Conservation (phyloP, 2,888 invertebrate species). For the Eilema caniola region DNA sequence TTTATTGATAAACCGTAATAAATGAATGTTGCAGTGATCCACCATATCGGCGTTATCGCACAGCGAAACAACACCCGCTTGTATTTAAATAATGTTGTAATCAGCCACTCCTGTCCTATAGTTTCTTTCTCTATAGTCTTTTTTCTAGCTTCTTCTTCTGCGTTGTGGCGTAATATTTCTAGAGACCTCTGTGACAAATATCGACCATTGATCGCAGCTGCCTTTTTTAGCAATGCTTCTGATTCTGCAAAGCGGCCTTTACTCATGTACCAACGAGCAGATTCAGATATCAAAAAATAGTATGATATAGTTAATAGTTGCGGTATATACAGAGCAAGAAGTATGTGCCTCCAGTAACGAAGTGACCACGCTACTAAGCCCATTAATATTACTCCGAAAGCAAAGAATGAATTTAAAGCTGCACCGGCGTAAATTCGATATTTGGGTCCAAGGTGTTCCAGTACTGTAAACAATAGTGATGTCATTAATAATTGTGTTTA, state of each 20-base stretch:
- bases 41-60: conserved; percentile 81
- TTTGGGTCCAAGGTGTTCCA: conserved; percentile 2
- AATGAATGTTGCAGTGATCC: conserved; percentile 88
- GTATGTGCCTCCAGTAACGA: conserved; percentile 89
- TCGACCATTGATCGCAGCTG: conserved; percentile 87
- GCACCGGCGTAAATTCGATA: conserved; percentile 11
- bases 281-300: conserved; percentile 90
- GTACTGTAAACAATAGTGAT: conserved; percentile 3
- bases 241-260: conserved; percentile 89
- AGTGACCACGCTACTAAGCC: conserved; percentile 90
- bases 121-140: conserved; percentile 60
- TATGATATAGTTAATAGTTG: conserved; percentile 88
- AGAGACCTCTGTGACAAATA: conserved; percentile 66
- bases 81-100: conserved; percentile 66
- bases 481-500: background rate
- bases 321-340: conserved; percentile 89
- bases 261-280: conserved; percentile 91
- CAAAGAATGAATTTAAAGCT: conserved; percentile 83
- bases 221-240: conserved; percentile 86
- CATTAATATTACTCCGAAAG: conserved; percentile 88
- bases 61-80: conserved; percentile 64
- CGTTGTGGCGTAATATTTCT: conserved; percentile 55
- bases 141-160: conserved; percentile 5
- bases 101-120: conserved; percentile 66
- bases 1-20: conserved; percentile 89